Evolutionary conservation across 2,888 invertebrate species (phyloP).

Genomic region (Drosophila glabriapex): DNA sequence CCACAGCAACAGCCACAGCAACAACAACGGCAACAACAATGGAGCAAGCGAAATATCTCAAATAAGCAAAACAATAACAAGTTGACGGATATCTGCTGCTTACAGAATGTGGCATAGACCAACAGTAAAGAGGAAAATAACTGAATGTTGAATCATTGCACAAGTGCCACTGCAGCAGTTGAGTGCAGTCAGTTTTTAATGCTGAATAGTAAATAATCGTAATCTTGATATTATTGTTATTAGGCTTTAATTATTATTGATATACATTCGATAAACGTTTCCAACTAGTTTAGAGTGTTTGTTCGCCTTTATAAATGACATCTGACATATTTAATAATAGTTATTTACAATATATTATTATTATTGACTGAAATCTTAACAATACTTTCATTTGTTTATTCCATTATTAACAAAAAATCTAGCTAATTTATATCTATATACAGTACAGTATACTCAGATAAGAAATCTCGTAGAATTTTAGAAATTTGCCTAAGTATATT

Average conservation of each 20-base stretch:
- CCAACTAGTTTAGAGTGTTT: neutral
- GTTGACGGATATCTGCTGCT: slow-evolving; percentile 16
- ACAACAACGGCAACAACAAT: neutral
- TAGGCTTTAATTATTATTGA: neutral
- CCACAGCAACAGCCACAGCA: slow-evolving; percentile 32
- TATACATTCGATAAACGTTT: neutral
- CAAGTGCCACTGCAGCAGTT: slow-evolving; percentile 37
- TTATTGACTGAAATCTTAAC: neutral
- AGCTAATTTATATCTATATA: neutral
- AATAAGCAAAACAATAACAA: slow-evolving; percentile 31
- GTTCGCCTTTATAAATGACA: neutral
- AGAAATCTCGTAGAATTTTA: neutral
- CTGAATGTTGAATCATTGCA: slow-evolving; percentile 25
- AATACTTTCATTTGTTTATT: neutral
- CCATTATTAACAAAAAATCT: neutral
- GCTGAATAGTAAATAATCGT: neutral
- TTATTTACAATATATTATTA: neutral
- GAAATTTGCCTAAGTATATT: neutral
- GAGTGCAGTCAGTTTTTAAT: no score
- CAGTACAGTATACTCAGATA: neutral
- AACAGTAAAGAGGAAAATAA: neutral
- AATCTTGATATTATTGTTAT: neutral
- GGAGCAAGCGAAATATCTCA: slow-evolving; percentile 28
- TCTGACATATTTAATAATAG: neutral
- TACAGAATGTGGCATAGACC: neutral